phyloP scores from a whole-genome alignment of 2,888 invertebrate genomes.

The Unio delphinus region DNA sequence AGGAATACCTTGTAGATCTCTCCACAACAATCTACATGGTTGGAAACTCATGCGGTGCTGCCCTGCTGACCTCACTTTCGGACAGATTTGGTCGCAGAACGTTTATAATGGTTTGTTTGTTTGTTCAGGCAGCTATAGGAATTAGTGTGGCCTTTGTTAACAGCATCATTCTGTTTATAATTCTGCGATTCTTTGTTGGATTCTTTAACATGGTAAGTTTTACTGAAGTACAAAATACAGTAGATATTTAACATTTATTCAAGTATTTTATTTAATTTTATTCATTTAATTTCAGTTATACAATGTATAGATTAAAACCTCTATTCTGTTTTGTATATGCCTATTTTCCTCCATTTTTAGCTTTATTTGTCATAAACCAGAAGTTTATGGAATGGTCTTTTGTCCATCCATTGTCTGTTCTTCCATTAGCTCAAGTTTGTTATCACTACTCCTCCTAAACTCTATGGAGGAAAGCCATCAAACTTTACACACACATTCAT shows the following conservation, averaged over 20 bases:
- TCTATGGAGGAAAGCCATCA: too few relatives aligned
- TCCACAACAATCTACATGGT: conserved; percentile 62
- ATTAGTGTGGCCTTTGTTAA: conserved; percentile 41
- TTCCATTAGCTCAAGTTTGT: too few relatives aligned
- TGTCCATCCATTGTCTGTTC: too few relatives aligned
- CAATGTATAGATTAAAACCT: too few relatives aligned
- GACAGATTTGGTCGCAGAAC: conserved; percentile 59
- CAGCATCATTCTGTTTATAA: conserved; percentile 45
- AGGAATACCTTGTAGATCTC: conserved; percentile 53
- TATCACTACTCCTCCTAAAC: too few relatives aligned
- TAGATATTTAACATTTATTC: neutral
- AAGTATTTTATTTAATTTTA: neutral
- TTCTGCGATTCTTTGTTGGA: conserved; percentile 55
- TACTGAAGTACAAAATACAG: neutral
- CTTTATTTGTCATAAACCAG: too few relatives aligned
- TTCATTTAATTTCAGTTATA: neutral
- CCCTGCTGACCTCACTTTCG: conserved; percentile 51
- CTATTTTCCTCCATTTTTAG: neutral
- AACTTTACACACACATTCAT: too few relatives aligned
- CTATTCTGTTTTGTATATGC: neutral
- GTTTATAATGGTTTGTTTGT: conserved; percentile 45
- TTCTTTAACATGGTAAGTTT: conserved; percentile 56
- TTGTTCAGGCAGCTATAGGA: conserved; percentile 51
- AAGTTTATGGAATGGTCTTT: too few relatives aligned
- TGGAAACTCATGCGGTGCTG: conserved; percentile 53